Conservation (phyloP, 2,888 invertebrate genomes). For the Leptinotarsa haldemani region DNA sequence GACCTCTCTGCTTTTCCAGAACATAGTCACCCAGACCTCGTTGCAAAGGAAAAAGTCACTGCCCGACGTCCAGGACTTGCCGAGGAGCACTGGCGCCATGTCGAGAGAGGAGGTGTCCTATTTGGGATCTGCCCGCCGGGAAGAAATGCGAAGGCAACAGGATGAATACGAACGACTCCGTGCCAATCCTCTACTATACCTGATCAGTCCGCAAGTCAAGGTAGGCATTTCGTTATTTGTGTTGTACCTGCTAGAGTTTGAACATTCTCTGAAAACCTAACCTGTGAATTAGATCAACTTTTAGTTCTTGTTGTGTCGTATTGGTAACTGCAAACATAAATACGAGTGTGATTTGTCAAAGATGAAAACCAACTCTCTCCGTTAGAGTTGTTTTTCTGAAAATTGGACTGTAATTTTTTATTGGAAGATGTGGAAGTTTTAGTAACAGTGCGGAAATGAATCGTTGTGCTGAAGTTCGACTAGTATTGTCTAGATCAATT, state of each 20-base stretch:
- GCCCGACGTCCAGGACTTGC: slow-evolving; percentile 91
- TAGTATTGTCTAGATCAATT: too few relatives aligned
- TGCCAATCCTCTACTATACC: slow-evolving; percentile 94
- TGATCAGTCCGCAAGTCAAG: slow-evolving; percentile 97
- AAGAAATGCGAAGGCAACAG: slow-evolving; percentile 91
- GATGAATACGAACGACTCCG: slow-evolving; percentile 92
- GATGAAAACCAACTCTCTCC: neutral
- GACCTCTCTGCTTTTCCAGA: slow-evolving; percentile 68
- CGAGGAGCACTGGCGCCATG: slow-evolving; percentile 85
- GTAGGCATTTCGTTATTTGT: slow-evolving; percentile 68
- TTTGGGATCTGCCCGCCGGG: slow-evolving; percentile 92
- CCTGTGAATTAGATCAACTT: slow-evolving; percentile 37
- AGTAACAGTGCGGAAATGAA: too few relatives aligned
- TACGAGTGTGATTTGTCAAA: slow-evolving; percentile 16
- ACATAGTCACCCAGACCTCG: slow-evolving; percentile 79
- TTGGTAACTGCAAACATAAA: slow-evolving; percentile 31
- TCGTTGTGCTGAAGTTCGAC: too few relatives aligned
- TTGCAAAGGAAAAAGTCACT: slow-evolving; percentile 95
- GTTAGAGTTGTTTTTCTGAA: too few relatives aligned
- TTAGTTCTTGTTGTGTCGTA: slow-evolving; percentile 38
- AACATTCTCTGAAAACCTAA: slow-evolving; percentile 9
- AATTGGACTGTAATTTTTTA: too few relatives aligned
- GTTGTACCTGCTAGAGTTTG: slow-evolving; percentile 8
- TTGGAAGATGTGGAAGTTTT: too few relatives aligned
- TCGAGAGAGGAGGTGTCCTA: slow-evolving; percentile 95